Evolutionary conservation across 2,113 vertebrate species (phyloP).

Genomic region (Oncorhynchus tshawytscha): DNA sequence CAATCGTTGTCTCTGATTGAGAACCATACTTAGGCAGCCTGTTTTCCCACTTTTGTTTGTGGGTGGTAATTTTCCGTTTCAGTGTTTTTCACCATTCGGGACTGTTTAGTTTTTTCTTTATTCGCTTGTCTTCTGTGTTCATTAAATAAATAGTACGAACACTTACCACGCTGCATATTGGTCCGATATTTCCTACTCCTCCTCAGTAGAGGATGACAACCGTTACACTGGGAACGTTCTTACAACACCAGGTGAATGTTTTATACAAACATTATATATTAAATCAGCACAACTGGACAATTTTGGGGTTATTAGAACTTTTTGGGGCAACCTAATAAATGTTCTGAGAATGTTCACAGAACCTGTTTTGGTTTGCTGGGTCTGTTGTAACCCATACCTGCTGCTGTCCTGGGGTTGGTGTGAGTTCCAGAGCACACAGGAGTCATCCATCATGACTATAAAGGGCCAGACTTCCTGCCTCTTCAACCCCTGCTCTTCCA

Average conservation of each 20-base stretch:
- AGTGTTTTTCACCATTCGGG: too few relatives aligned
- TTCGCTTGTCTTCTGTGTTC: too few relatives aligned
- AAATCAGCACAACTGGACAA: background rate
- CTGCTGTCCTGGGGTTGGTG: slow-evolving; percentile 73
- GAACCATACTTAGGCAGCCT: too few relatives aligned
- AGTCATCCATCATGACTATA: slow-evolving; percentile 95
- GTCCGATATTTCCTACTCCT: too few relatives aligned
- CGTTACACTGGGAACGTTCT: too few relatives aligned
- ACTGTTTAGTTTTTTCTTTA: too few relatives aligned
- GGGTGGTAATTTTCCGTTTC: too few relatives aligned
- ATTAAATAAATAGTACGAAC: too few relatives aligned
- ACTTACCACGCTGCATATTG: too few relatives aligned
- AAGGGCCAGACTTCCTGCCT: slow-evolving; percentile 95
- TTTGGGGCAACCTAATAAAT: background rate
- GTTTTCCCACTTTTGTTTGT: too few relatives aligned
- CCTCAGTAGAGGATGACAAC: too few relatives aligned
- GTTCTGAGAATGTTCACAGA: background rate
- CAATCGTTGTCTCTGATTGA: too few relatives aligned
- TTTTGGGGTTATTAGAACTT: background rate
- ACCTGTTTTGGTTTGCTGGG: background rate
- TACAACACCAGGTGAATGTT: background rate
- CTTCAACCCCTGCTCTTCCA: slow-evolving; percentile 88
- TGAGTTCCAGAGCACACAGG: slow-evolving; percentile 92
- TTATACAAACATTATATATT: background rate
- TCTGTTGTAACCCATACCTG: slow-evolving; percentile 62